Evolutionary conservation across 2,113 vertebrate genomes (phyloP).

Genomic region (Trachemys scripta): DNA sequence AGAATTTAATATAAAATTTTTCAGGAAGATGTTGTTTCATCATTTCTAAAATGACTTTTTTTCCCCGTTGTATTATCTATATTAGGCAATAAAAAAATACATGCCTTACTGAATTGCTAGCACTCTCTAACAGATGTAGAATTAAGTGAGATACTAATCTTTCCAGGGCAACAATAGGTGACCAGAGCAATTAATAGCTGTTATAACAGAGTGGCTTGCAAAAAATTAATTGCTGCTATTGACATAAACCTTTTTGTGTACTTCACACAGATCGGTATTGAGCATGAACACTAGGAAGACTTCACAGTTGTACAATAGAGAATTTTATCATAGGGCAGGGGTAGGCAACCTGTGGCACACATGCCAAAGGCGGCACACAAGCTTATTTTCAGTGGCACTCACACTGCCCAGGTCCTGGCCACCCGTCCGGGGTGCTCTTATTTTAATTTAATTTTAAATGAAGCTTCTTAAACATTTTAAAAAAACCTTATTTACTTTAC

Average conservation of each 20-base stretch:
- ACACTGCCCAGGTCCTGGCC: no score
- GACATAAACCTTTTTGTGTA: background rate
- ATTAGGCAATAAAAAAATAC: background rate
- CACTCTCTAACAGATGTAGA: background rate
- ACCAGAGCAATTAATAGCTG: no score
- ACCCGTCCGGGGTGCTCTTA: no score
- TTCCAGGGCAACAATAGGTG: background rate
- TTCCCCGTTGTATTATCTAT: background rate
- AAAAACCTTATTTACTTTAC: no score
- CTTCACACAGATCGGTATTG: background rate
- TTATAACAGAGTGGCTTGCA: no score
- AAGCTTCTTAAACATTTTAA: no score
- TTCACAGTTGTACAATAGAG: background rate
- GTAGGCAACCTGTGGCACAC: no score
- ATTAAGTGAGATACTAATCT: background rate
- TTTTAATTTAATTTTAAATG: no score
- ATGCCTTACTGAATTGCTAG: background rate
- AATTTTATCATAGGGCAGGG: background rate
- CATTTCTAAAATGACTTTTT: background rate
- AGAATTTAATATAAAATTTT: background rate
- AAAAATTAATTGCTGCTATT: no score
- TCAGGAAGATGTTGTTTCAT: background rate
- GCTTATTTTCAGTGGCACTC: no score
- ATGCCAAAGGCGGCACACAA: no score
- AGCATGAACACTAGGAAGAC: background rate